These are phyloP conservation scores for Steinernema scapterisci DNA, from an alignment of 2,888 invertebrate genomes.

Conservation along the genomic window DNA sequence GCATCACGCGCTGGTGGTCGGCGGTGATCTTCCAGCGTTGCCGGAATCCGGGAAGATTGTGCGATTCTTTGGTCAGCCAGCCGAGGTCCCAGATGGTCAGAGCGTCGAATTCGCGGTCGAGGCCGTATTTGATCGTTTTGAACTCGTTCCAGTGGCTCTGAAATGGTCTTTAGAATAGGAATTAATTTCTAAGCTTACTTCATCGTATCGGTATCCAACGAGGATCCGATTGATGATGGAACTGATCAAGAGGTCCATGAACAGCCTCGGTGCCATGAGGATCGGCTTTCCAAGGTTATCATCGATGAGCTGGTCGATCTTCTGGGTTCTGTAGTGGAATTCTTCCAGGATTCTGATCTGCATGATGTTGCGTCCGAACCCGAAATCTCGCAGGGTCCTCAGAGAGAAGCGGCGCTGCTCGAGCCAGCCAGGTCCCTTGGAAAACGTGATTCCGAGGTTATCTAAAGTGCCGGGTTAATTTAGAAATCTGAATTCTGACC, in stretches of 20 bases:
- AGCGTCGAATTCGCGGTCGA: slow-evolving; percentile 21
- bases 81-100: slow-evolving; percentile 24
- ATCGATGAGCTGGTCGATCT: background rate
- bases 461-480: background rate
- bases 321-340: background rate
- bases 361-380: slow-evolving; percentile 21
- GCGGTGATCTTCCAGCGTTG: background rate
- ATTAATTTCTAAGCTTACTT: slow-evolving; percentile 23
- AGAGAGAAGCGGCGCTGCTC: slow-evolving; percentile 13
- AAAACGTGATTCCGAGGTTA: background rate
- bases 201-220: slow-evolving; percentile 42
- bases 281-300: background rate
- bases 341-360: slow-evolving; percentile 20
- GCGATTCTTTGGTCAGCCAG: background rate
- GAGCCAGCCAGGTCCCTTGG: slow-evolving; percentile 4
- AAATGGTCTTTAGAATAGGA: background rate
- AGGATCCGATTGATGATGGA: slow-evolving; percentile 47
- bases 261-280: background rate
- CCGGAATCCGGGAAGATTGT: slow-evolving; percentile 4
- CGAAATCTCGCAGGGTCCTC: slow-evolving; percentile 7
- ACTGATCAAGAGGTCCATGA: slow-evolving; percentile 46
- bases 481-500: background rate
- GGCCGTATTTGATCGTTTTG: slow-evolving; percentile 17
- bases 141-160: background rate
- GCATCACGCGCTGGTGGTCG: slow-evolving; percentile 11